A percentile compares a stretch with the other conserved stretches of the same genome.
Evolutionary conservation across 2,113 vertebrate species (phyloP).

Genomic region (Parus major): DNA sequence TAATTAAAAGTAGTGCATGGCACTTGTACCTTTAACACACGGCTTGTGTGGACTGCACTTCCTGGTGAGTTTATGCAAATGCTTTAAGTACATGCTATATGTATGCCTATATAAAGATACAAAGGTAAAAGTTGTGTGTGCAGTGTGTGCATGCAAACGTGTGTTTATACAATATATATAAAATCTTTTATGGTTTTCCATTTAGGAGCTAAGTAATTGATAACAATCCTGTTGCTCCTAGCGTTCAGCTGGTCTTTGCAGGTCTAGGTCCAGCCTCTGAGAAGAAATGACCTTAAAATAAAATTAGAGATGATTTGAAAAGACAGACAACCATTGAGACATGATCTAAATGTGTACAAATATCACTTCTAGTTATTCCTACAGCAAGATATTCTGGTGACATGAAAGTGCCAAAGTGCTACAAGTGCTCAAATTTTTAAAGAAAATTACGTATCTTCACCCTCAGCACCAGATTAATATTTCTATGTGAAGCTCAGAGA

Average conservation of each 20-base stretch:
- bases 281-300: background rate
- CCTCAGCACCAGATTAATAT: background rate
- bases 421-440: background rate
- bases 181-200: background rate
- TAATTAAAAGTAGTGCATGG: background rate
- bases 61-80: background rate
- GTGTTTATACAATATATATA: background rate
- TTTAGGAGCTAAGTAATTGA: background rate
- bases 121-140: background rate
- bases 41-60: background rate
- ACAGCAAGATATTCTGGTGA: background rate
- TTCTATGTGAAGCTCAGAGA: background rate
- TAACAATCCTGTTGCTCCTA: background rate
- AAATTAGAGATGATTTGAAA: background rate
- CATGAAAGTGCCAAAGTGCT: background rate
- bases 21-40: background rate
- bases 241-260: background rate
- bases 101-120: background rate
- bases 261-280: background rate
- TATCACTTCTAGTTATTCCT: background rate
- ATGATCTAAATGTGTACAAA: rapidly evolving
- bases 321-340: background rate
- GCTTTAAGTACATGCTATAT: background rate
- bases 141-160: background rate
- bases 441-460: background rate